Percentiles rank a stretch among this genome's conserved stretches.
Evolutionary conservation across 1,140 invertebrate species (phyloP).

Genomic region (Hylaeus volcanicus): DNA sequence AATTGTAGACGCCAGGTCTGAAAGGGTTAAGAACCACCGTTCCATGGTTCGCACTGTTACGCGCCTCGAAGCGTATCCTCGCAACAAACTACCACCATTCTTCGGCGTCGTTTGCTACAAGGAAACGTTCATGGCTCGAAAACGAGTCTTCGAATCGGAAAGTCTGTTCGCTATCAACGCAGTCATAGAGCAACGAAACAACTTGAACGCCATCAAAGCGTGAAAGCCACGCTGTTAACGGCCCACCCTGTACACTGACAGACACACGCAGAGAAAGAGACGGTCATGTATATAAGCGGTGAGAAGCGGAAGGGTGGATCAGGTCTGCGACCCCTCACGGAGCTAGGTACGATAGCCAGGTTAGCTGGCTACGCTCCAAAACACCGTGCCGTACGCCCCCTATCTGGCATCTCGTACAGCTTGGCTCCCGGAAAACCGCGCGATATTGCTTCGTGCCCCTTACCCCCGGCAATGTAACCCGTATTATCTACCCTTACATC

Average conservation of each 20-base stretch:
- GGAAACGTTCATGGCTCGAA: not conserved
- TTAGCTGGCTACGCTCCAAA: conserved; percentile 64
- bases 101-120: too few relatives aligned
- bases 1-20: too few relatives aligned
- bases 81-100: too few relatives aligned
- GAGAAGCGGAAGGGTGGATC: conserved; percentile 40
- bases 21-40: too few relatives aligned
- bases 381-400: conserved; percentile 50
- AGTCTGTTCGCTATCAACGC: too few relatives aligned
- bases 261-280: not conserved
- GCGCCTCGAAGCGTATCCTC: too few relatives aligned
- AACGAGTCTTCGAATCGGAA: not conserved
- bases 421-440: conserved; percentile 53
- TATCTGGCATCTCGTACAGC: conserved; percentile 64
- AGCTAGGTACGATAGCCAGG: conserved; percentile 51
- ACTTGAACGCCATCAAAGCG: not conserved
- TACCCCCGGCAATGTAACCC: conserved; percentile 43
- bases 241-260: not conserved
- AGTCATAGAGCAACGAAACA: too few relatives aligned
- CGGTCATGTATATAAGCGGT: not conserved
- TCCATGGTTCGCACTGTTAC: too few relatives aligned
- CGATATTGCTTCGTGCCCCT: conserved; percentile 57
- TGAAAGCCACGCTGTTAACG: not conserved
- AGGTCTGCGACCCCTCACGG: conserved; percentile 41
- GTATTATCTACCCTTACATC: conserved; percentile 51